These are phyloP conservation scores for Cheumatopsyche charites DNA, from an alignment of 1,140 invertebrate species.

Conservation along the genomic window DNA sequence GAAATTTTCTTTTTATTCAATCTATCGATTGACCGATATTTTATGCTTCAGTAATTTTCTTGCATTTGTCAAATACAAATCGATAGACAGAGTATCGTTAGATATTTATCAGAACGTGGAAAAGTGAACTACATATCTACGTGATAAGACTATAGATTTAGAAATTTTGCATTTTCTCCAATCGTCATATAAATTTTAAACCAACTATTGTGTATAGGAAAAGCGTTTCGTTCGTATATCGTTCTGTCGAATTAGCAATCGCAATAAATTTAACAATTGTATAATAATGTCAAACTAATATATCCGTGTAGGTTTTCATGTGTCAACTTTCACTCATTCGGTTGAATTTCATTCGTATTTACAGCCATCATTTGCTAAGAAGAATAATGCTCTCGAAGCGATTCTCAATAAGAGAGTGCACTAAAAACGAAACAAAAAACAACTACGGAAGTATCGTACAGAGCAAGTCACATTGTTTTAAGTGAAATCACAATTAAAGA, in stretches of 20 bases:
- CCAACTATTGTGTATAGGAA: too few species aligned
- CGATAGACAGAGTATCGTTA: too few species aligned
- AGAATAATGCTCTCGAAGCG: neutral
- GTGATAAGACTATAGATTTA: too few species aligned
- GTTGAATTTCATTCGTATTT: neutral
- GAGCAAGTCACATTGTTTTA: neutral
- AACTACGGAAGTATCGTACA: neutral
- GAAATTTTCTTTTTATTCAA: too few species aligned
- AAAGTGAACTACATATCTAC: neutral
- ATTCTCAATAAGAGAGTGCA: neutral
- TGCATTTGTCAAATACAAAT: too few species aligned
- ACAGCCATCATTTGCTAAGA: neutral
- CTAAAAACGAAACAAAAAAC: neutral
- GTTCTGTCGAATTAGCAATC: neutral
- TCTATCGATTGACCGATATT: too few species aligned
- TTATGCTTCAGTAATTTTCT: too few species aligned
- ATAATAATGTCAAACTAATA: neutral
- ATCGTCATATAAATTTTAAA: too few species aligned
- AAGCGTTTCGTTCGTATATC: too few species aligned
- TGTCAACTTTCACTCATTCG: slow-evolving; percentile 20
- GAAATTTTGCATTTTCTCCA: too few species aligned
- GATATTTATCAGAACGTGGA: too few species aligned
- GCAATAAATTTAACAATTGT: slow-evolving; percentile 1
- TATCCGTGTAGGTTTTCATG: neutral
- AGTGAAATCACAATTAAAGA: too few species aligned